These are phyloP conservation scores for Drosophila takahashii DNA, from an alignment of 1,140 invertebrate genomes.

Conservation along the genomic window DNA sequence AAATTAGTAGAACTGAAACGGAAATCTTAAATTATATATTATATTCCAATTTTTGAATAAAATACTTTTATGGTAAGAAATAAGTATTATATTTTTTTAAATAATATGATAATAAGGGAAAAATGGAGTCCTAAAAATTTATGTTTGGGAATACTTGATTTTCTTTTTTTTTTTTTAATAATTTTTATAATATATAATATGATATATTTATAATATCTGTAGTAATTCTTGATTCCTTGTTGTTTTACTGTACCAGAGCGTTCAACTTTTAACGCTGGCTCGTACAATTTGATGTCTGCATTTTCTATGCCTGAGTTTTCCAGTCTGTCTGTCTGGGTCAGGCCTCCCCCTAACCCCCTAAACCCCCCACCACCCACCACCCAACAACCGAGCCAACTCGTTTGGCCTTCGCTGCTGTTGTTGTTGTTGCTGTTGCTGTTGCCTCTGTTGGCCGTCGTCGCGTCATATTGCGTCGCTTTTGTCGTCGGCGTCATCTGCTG, in stretches of 20 bases:
- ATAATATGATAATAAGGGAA: no score
- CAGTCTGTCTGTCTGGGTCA: conserved; percentile 51
- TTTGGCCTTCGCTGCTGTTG: conserved; percentile 49
- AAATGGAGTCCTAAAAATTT: no score
- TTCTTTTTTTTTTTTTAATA: no score
- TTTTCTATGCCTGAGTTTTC: conserved; percentile 1
- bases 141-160: no score
- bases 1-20: not conserved
- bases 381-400: conserved; percentile 29
- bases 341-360: conserved; percentile 13
- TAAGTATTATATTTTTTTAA: no score
- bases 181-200: not conserved
- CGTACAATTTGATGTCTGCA: conserved; percentile 14
- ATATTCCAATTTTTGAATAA: no score
- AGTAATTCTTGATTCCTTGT: not conserved
- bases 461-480: conserved; percentile 32
- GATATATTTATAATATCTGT: not conserved
- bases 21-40: no score
- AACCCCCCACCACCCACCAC: conserved; percentile 6
- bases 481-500: conserved; percentile 42
- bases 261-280: conserved; percentile 6
- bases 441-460: conserved; percentile 15
- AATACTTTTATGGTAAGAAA: no score
- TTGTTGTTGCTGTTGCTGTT: conserved; percentile 24
- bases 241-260: not conserved